These are phyloP conservation scores for Pygocentrus nattereri DNA, from an alignment of 2,797 vertebrate species.

Conservation along the genomic window DNA sequence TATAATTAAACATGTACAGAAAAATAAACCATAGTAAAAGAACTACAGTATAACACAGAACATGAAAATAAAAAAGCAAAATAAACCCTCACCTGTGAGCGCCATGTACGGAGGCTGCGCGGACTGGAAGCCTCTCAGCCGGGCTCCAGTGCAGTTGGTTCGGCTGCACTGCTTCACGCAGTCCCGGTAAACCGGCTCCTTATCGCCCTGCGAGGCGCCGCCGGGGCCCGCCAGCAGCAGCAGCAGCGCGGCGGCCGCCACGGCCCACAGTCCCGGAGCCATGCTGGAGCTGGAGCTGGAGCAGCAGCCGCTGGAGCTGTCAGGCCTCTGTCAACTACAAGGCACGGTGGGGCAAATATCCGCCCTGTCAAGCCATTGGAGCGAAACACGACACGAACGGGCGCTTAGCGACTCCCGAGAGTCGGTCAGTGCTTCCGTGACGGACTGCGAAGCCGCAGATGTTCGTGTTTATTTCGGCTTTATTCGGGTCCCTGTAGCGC, in stretches of 20 bases:
- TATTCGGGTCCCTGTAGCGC: background rate
- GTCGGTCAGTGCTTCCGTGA: background rate
- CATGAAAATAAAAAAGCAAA: no score
- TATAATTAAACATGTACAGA: no score
- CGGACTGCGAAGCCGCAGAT: background rate
- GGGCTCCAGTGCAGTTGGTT: conserved; percentile 90
- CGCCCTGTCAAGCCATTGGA: conserved; percentile 34
- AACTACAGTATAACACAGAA: background rate
- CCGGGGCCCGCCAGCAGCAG: conserved; percentile 61
- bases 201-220: conserved; percentile 87
- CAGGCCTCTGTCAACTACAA: background rate
- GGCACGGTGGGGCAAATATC: background rate
- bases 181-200: conserved; percentile 94
- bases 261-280: conserved; percentile 73
- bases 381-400: background rate
- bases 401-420: conserved; percentile 16
- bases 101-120: conserved; percentile 93
- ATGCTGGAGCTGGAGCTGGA: conserved; percentile 59
- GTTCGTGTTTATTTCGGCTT: background rate
- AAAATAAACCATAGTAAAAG: no score
- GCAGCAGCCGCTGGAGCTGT: background rate
- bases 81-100: conserved; percentile 84
- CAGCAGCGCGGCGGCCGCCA: conserved; percentile 67
- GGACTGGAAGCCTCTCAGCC: conserved; percentile 88
- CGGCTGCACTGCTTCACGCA: conserved; percentile 89